Evolutionary conservation across 2,888 invertebrate species (phyloP).

Genomic region (Theodoxus fluviatilis): DNA sequence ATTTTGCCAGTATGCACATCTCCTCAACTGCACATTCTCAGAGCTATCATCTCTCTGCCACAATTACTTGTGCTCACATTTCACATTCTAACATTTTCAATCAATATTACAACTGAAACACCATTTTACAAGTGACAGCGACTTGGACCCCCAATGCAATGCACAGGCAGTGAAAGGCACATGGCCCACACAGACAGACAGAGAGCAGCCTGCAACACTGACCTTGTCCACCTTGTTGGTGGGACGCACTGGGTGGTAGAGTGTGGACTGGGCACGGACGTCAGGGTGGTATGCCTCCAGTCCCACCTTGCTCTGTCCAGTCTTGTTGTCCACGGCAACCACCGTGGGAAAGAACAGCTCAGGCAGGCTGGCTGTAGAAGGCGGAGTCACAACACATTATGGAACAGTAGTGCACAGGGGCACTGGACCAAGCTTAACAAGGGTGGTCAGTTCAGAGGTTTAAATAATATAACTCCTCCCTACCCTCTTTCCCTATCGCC

Average conservation of each 20-base stretch:
- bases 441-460: no score
- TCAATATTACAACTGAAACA: background rate
- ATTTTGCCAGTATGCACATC: no score
- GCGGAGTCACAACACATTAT: no score
- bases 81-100: background rate
- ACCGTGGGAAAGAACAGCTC: constrained; percentile 70
- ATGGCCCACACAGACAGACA: background rate
- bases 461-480: no score
- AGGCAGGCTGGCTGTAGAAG: constrained; percentile 69
- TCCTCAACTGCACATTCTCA: no score
- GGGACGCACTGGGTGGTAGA: constrained; percentile 66
- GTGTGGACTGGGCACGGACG: constrained; percentile 60
- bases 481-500: no score
- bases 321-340: constrained; percentile 65
- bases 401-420: no score
- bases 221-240: constrained; percentile 68
- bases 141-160: background rate
- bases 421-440: no score
- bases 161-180: background rate
- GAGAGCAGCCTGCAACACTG: constrained; percentile 11
- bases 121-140: background rate
- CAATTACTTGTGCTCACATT: background rate
- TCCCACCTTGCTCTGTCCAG: constrained; percentile 64
- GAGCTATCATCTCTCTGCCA: no score
- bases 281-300: constrained; percentile 67